Evolutionary conservation across 2,888 invertebrate genomes (phyloP).

Genomic region (Himalopsyche japonica): DNA sequence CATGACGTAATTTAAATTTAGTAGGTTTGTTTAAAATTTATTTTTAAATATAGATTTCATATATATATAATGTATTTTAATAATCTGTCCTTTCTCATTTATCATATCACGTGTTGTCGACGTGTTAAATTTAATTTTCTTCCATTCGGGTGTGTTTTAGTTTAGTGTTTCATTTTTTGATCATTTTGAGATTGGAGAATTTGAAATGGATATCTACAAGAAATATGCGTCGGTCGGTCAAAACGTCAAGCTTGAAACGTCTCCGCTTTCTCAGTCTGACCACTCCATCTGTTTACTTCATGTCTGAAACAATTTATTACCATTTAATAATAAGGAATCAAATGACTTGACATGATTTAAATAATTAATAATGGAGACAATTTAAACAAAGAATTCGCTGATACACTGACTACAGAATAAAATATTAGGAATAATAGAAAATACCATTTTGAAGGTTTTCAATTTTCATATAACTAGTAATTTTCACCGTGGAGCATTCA

Average conservation of each 20-base stretch:
- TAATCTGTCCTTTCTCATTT: conserved; percentile 19
- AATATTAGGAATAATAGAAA: no score
- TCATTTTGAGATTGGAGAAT: not conserved
- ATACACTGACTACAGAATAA: no score
- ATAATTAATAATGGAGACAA: no score
- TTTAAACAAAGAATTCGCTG: no score
- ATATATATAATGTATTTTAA: conserved; percentile 29
- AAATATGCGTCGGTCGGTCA: conserved; percentile 21
- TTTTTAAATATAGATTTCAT: conserved; percentile 29
- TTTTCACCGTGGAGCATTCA: no score
- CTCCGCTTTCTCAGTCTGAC: conserved; percentile 11
- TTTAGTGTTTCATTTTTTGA: not conserved
- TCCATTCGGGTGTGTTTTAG: not conserved
- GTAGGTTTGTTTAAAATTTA: conserved; percentile 25
- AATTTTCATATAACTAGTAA: no score
- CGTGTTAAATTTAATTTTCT: conserved; percentile 11
- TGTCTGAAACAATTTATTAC: conserved; percentile 22
- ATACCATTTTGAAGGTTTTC: no score
- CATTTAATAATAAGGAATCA: no score
- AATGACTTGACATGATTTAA: no score
- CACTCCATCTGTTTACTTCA: conserved; percentile 11
- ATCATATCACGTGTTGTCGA: conserved; percentile 17
- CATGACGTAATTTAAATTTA: conserved; percentile 7
- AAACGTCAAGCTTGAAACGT: not conserved
- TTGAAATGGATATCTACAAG: conserved; percentile 37